A percentile compares a stretch with the other conserved stretches of the same genome.
Conservation (phyloP, 2,797 vertebrate species). For the Spea hammondii region DNA sequence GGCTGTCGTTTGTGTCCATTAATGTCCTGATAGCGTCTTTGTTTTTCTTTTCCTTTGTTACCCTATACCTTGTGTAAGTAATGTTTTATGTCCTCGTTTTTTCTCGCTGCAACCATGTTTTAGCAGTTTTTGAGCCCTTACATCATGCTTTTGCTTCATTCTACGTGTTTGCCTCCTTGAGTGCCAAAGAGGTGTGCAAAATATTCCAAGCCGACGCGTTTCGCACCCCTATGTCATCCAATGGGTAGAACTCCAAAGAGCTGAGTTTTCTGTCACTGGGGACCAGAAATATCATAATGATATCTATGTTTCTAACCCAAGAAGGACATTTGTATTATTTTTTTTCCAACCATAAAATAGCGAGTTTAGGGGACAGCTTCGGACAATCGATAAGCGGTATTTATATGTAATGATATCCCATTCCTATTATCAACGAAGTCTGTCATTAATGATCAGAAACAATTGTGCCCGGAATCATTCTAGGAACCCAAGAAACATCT, state of each 20-base stretch:
- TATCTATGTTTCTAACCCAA: too few relatives aligned
- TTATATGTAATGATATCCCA: too few relatives aligned
- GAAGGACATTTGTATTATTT: too few relatives aligned
- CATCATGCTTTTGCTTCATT: slow-evolving; percentile 79
- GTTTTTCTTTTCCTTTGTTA: slow-evolving; percentile 56
- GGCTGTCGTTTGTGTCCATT: slow-evolving; percentile 49
- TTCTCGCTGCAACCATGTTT: slow-evolving; percentile 75
- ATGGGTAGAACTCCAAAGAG: slow-evolving; percentile 60
- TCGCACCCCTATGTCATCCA: background rate
- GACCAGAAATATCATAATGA: slow-evolving; percentile 50
- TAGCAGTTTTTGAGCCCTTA: slow-evolving; percentile 73
- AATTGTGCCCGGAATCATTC: too few relatives aligned
- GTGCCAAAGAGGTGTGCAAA: background rate
- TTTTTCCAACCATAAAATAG: too few relatives aligned
- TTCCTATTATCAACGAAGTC: too few relatives aligned
- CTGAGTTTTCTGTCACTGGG: slow-evolving; percentile 77
- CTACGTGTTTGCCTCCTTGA: slow-evolving; percentile 75
- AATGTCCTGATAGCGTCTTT: slow-evolving; percentile 53
- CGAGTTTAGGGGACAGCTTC: too few relatives aligned
- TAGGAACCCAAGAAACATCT: too few relatives aligned
- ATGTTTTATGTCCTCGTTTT: slow-evolving; percentile 71
- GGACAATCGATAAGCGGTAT: too few relatives aligned
- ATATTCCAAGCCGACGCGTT: background rate
- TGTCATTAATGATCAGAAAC: too few relatives aligned
- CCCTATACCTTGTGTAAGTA: slow-evolving; percentile 59